These are phyloP conservation scores for Spondyliosoma cantharus DNA, from an alignment of 2,797 vertebrate species.

Conservation along the genomic window DNA sequence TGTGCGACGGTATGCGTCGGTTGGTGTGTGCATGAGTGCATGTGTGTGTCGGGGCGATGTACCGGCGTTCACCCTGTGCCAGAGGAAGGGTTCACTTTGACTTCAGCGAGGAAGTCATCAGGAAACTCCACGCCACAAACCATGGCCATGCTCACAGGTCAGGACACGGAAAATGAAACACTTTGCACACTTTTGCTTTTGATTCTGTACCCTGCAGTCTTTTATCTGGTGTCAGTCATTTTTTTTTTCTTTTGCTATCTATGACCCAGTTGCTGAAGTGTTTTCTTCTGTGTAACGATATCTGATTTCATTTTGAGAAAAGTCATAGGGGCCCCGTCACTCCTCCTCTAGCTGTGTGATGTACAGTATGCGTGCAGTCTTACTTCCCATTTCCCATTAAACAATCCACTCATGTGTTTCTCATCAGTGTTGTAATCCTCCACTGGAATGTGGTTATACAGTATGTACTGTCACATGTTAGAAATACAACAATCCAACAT, in stretches of 20 bases:
- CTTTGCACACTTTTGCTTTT: too few species aligned
- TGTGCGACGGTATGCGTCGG: slow-evolving; percentile 40
- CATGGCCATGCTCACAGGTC: slow-evolving; percentile 79
- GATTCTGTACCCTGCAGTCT: too few species aligned
- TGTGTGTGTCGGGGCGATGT: slow-evolving; percentile 80
- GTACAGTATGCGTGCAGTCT: neutral
- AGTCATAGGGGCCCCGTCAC: neutral
- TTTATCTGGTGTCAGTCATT: too few species aligned
- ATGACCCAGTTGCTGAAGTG: too few species aligned
- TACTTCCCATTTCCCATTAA: slow-evolving; percentile 55
- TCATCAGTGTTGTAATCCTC: slow-evolving; percentile 17
- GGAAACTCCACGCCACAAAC: slow-evolving; percentile 80
- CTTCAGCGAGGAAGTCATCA: slow-evolving; percentile 88
- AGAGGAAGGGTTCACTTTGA: slow-evolving; percentile 87
- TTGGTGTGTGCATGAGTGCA: slow-evolving; percentile 58
- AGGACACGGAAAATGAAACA: slow-evolving; percentile 44
- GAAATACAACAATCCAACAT: neutral
- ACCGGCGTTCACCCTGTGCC: slow-evolving; percentile 85
- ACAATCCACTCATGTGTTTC: slow-evolving; percentile 1
- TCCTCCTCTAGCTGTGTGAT: neutral
- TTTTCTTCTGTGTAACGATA: too few species aligned
- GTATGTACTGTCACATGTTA: slow-evolving; percentile 6
- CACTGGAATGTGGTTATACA: slow-evolving; percentile 4
- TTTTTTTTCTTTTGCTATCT: too few species aligned
- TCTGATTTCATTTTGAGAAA: too few species aligned